Evolutionary conservation across 2,888 invertebrate genomes (phyloP), one percentile per base, ranked within the genome.

Genomic region (Actias luna): DNA sequence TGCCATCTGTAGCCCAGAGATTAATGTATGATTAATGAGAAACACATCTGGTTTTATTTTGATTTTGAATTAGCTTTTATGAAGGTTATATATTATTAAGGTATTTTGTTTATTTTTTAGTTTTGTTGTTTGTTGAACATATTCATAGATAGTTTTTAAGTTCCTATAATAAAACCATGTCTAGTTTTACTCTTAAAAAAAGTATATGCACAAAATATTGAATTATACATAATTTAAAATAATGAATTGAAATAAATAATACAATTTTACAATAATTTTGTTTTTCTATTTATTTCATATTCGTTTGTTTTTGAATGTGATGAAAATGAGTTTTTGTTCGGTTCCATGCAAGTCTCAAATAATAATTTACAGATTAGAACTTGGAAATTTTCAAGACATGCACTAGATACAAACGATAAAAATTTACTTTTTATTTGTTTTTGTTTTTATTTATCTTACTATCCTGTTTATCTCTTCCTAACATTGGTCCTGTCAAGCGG

Each of bases 231-330:
- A 22, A 33, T 33, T 33, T 33, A 7, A 33, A 14, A 39, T 14
- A 50, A 50, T 50, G 46, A 25, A 25, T 50, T 50, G 46, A 50
- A 50, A 12, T 50, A 50, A 50, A 39, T 33, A 33, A 18, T 25
- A 25, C 46, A 8, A 50, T 50, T 50, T 50, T 50, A 25, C 42
- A 42, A 42, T 50, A 50, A 50, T 12, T 39, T 1, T 16, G 16
- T 39, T 16, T 10, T 39, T 39, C 8, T 39, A 16, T 39, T 39
- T 16, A 16, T 39, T 39, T 16, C 16, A 39, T 39, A 16, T 1
- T 16, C 10, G 12, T 25, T 25, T 22, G 1, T 3, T 10, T 50
- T 25, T 50, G n/a, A n/a, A n/a, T n/a, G n/a, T n/a, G n/a, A n/a
- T n/a, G n/a, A n/a, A n/a, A n/a, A n/a, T n/a, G n/a, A n/a, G n/a